A percentile compares a stretch with the other conserved stretches of the same genome.
phyloP scores from a whole-genome alignment of 2,797 vertebrate genomes.

The Echeneis naucrates region DNA sequence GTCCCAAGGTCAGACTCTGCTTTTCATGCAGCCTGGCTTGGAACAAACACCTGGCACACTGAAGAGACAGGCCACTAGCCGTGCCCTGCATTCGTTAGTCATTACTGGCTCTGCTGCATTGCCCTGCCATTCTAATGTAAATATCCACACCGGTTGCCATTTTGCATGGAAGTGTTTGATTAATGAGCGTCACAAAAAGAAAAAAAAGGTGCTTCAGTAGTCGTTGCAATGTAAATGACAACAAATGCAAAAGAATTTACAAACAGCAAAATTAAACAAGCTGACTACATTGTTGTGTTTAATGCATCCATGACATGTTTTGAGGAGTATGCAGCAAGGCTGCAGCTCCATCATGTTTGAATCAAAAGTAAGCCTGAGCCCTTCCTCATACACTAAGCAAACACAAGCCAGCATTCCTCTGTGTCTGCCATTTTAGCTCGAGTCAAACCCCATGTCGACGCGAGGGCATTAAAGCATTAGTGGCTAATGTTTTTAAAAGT shows the following conservation, averaged over 20 bases:
- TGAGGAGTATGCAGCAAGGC: constrained; percentile 28
- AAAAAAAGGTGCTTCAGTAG: constrained; percentile 25
- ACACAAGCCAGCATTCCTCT: constrained; percentile 78
- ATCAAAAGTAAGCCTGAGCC: constrained; percentile 64
- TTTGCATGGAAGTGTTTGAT: constrained; percentile 76
- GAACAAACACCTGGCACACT: constrained; percentile 74
- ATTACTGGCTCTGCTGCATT: constrained; percentile 54
- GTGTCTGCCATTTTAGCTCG: constrained; percentile 80
- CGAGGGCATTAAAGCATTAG: constrained; percentile 87
- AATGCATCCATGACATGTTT: constrained; percentile 26
- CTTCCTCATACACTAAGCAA: constrained; percentile 74
- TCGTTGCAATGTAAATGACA: constrained; percentile 31
- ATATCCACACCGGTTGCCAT: constrained; percentile 62
- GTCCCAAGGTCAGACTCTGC: constrained; percentile 71
- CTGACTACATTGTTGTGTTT: constrained; percentile 10
- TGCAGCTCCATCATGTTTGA: constrained; percentile 61
- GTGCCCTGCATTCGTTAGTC: constrained; percentile 72
- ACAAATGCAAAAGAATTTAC: constrained; percentile 21
- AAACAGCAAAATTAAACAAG: constrained; percentile 11
- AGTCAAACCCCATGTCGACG: constrained; percentile 76
- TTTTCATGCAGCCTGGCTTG: constrained; percentile 71
- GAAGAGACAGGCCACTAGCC: constrained; percentile 51
- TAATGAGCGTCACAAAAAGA: constrained; percentile 48
- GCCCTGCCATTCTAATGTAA: constrained; percentile 75
- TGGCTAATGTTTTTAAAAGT: constrained; percentile 88